Conservation (phyloP, 2,888 invertebrate species). For the Acronicta psi region DNA sequence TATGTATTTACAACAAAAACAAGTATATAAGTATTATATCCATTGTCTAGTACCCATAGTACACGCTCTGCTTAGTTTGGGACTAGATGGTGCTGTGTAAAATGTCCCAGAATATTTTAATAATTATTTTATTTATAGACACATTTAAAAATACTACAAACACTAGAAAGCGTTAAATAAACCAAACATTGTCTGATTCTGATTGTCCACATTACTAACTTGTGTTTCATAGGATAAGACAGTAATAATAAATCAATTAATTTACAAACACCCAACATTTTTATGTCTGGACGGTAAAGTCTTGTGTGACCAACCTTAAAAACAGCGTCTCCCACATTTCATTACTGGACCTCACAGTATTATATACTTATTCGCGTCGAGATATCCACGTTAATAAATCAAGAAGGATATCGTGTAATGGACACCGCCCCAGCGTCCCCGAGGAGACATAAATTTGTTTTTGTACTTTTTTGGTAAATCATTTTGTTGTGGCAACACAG, state of each 20-base stretch:
- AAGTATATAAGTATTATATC: no score
- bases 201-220: no score
- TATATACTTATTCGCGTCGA: conserved; percentile 74
- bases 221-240: not conserved
- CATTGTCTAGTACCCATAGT: no score
- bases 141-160: no score
- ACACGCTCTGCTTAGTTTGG: no score
- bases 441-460: conserved; percentile 84
- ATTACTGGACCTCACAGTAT: conserved; percentile 74
- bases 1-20: no score
- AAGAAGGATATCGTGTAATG: conserved; percentile 86
- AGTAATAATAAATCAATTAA: conserved; percentile 40
- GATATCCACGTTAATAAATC: conserved; percentile 84
- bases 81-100: no score
- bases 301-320: conserved; percentile 44
- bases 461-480: conserved; percentile 82
- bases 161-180: no score
- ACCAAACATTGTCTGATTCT: no score
- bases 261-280: conserved; percentile 38
- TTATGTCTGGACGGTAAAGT: conserved; percentile 29
- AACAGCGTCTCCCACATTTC: conserved; percentile 70
- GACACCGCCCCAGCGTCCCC: conserved; percentile 80
- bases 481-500: conserved; percentile 73
- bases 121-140: no score
- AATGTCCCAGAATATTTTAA: no score